phyloP scores from a whole-genome alignment of 2,888 invertebrate species.

The Cyclophora punctaria region DNA sequence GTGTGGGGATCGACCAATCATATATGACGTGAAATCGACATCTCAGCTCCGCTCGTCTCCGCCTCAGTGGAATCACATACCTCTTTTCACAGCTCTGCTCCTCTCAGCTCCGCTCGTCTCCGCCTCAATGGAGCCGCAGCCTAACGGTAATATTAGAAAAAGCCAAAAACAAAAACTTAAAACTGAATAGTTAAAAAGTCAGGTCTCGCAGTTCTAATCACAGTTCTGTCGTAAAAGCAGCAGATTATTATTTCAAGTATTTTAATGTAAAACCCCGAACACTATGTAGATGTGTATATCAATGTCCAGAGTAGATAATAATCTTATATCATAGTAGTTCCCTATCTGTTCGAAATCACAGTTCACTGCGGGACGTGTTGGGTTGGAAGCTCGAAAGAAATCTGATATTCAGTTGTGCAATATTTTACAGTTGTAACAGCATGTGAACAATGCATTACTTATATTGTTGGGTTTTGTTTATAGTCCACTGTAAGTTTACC shows the following conservation, averaged over 20 bases:
- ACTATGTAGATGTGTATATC: slow-evolving; percentile 13
- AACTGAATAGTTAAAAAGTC: background rate
- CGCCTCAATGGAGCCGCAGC: no score
- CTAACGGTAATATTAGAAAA: no score
- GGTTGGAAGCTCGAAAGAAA: no score
- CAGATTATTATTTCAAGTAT: background rate
- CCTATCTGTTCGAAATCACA: slow-evolving; percentile 18
- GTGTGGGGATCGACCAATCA: no score
- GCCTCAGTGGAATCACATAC: no score
- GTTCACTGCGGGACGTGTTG: slow-evolving; percentile 5
- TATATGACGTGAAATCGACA: no score
- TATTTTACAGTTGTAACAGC: background rate
- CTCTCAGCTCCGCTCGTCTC: no score
- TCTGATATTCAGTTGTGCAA: background rate
- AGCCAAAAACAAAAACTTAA: no score
- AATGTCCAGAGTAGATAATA: slow-evolving; percentile 15
- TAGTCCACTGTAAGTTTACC: slow-evolving; percentile 6
- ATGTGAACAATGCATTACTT: slow-evolving; percentile 1
- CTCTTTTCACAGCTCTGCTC: no score
- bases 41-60: no score
- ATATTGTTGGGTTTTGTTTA: slow-evolving; percentile 1
- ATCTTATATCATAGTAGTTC: slow-evolving; percentile 4
- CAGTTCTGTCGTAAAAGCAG: background rate
- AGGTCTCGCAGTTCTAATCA: background rate
- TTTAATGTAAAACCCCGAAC: slow-evolving; percentile 1